Conservation (phyloP, 2,113 vertebrate species). For the Nansenia antarctica region DNA sequence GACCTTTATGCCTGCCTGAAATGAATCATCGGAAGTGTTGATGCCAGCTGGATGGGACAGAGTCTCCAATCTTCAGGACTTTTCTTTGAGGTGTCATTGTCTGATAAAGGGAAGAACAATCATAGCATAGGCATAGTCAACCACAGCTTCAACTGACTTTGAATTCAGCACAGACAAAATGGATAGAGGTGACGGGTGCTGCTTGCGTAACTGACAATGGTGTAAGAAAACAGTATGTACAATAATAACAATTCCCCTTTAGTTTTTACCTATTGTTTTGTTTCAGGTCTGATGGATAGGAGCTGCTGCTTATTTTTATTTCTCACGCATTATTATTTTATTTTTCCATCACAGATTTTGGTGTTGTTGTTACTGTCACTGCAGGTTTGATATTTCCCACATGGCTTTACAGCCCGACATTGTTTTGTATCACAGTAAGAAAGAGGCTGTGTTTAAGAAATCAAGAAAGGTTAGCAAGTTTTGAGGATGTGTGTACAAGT, state of each 20-base stretch:
- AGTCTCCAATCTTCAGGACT: not conserved
- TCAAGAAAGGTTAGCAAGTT: too few relatives aligned
- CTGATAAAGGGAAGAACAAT: not conserved
- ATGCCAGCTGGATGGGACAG: not conserved
- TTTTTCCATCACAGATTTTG: too few relatives aligned
- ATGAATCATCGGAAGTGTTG: not conserved
- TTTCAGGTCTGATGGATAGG: not conserved
- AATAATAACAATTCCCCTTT: too few relatives aligned
- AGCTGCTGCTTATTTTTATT: not conserved
- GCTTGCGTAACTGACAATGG: slow-evolving; percentile 5
- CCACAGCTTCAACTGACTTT: too few relatives aligned
- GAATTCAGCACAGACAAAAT: not conserved
- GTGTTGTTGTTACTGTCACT: not conserved
- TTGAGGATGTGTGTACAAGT: too few relatives aligned
- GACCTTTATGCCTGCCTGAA: too few relatives aligned
- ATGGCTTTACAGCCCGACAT: not conserved
- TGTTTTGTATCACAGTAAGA: not conserved
- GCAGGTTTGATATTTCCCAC: not conserved
- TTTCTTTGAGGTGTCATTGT: not conserved
- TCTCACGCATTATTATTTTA: not conserved
- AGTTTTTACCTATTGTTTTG: not conserved
- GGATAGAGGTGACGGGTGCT: not conserved
- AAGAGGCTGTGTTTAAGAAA: not conserved
- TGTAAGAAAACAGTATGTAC: not conserved
- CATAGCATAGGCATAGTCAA: not conserved